Evolutionary conservation across 2,797 vertebrate genomes (phyloP).

Genomic region (Echiichthys vipera): DNA sequence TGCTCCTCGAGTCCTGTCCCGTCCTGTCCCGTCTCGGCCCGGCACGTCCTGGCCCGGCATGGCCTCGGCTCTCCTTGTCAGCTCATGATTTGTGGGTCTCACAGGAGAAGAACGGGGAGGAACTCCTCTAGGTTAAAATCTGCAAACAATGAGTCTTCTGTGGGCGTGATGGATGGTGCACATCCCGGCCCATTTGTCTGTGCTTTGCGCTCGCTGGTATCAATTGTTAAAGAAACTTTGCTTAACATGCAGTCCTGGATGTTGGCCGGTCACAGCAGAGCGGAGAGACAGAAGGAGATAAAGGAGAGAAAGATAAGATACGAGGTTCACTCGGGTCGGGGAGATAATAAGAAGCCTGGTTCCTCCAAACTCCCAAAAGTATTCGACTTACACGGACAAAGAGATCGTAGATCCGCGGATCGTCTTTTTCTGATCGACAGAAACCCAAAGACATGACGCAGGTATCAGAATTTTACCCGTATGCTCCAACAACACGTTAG

Average conservation of each 20-base stretch:
- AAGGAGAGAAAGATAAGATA: slow-evolving; percentile 42
- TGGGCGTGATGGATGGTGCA: slow-evolving; percentile 68
- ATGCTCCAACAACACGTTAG: too few relatives aligned
- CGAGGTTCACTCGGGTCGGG: slow-evolving; percentile 4
- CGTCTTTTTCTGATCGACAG: too few relatives aligned
- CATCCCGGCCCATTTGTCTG: slow-evolving; percentile 72
- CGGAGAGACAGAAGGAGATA: slow-evolving; percentile 26
- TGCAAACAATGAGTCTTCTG: slow-evolving; percentile 80
- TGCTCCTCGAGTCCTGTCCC: too few relatives aligned
- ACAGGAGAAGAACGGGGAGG: slow-evolving; percentile 58
- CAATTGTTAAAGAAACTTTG: slow-evolving; percentile 75
- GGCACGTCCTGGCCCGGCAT: background rate
- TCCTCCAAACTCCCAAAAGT: too few relatives aligned
- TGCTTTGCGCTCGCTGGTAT: slow-evolving; percentile 66
- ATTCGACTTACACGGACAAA: too few relatives aligned
- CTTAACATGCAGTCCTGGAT: slow-evolving; percentile 75
- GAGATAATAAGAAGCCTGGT: background rate
- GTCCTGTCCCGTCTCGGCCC: background rate
- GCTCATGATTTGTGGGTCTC: slow-evolving; percentile 77
- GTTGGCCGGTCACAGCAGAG: slow-evolving; percentile 52
- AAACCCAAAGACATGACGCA: too few relatives aligned
- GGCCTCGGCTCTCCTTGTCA: slow-evolving; percentile 47
- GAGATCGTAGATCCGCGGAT: too few relatives aligned
- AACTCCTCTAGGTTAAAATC: slow-evolving; percentile 83
- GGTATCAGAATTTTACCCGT: too few relatives aligned